Base-by-base conservation (phyloP, 23 tunicate genomes). In the Trididemnum clinides region DNA sequence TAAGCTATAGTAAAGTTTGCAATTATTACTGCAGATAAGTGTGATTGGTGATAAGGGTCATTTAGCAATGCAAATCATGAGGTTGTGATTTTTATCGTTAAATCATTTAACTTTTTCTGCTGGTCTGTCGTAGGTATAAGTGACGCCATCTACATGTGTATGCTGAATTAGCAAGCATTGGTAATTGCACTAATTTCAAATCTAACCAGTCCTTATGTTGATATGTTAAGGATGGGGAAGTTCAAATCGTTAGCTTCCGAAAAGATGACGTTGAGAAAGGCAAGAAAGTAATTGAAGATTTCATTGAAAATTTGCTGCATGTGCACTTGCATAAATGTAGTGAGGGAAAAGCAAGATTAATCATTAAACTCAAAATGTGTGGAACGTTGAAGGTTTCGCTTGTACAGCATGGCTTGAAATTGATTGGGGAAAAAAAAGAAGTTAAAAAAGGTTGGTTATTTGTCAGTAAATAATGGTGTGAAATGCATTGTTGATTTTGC, bases 241-340 rank as follows among this genome's bases (percentile, higher is more conserved):
- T 59, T 25, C 66, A 66, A 29, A 32, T 66, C n/a, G 75, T 19
- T 3, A 29, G 75, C 22, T 66, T 66, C 75, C 3, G 4, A 4
- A 66, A 29, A 29, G 37, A 6, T 29, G 75, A 66, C 31, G 10
- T 66, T 29, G 75, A 66, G 22, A 66, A 66, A 66, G 75, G 75
- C 10, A 66, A 66, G n/a, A 29, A 31, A 31, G 37, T 66, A 2
- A 37, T 66, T 29, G 37, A 66, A 66, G 37, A 66, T 4, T 66
- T 28, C 31, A 29, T 66, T 29, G 37, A 66, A 31, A 66, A 37
- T 29, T 66, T 66, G 19, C 22, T 29, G 37, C 6, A 31, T 15
- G 37, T 28, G 3, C 4, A 10, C 7, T 4, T 32, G 6, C 31
- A 29, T n/a, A 6, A 3, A 28, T 66, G 75, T 66, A 4, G 5